Evolutionary conservation across 2,113 vertebrate species (phyloP), one percentile per base, ranked within the genome.

Genomic region (Castor canadensis): DNA sequence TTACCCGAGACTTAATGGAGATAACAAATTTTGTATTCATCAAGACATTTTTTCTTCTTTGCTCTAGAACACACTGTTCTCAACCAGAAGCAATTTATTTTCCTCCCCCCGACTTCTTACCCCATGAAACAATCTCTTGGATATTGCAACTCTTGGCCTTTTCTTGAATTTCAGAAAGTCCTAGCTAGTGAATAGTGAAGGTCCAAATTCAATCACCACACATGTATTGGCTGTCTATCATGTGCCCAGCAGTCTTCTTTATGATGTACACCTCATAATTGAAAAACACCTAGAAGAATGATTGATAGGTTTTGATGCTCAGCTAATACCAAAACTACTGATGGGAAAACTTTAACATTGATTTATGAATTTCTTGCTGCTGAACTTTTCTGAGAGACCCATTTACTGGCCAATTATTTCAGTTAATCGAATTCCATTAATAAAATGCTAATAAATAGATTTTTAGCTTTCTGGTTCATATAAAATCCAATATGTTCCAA

Each of bases 361-460:
- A 91, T 96, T 97, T 97, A 97, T 97, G 95, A 98, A 95, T 94
- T 72, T 95, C 92, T 97, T 98, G 95, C 83, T 96, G 81, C 79
- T 9, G 1, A 97, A 96, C 22, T 93, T 96, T 95, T 87, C 92
- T 97, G 89, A 83, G 66, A 91, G 75, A 85, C 92, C 75, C 96
- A 95, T 94, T 97, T 96, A 96, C 91, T 97, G 93, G 97, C 82
- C 97, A 86, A 93, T 81, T 94, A 90, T 82, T 96, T 97, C 89
- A 96, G 89, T 96, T 97, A 95, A 97, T 98, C 95, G 96, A 94
- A 97, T 97, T 92, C 87, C 67, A 95, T 90, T 97, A 96, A 96
- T 86, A 89, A 95, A 87, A 95, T 75, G 89, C 87, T 96, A 97
- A 96, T 87, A 97, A 97, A 96, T 98, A 95, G 96, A 93, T 93